Base-by-base conservation (phyloP, 2,888 invertebrate species). In the Charanyca ferruginea region DNA sequence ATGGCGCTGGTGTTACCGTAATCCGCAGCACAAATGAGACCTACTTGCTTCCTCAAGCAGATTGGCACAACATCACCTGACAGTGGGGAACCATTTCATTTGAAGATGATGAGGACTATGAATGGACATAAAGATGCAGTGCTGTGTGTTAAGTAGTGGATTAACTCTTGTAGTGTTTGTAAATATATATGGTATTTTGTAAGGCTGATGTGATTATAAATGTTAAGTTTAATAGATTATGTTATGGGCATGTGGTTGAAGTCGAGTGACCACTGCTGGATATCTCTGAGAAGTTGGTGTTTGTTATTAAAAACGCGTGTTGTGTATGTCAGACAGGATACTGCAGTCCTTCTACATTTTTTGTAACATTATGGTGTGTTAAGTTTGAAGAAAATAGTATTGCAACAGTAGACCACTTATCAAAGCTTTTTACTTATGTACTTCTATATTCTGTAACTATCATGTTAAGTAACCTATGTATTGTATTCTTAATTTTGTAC, bases 21-120 rank as follows among this genome's bases (percentile, higher is more conserved):
- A 95, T 99, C 60, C 96, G 96, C 60, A 98, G 98, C 92, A 97
- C 98, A 93, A 98, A 99, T 92, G 97, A 97, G 86, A 98, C 98
- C 0, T 98, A 97, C 91, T 96, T 97, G 83, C 96, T 98, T 75
- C 97, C 97, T 42, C 97, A 98, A 88, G 97, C 97, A 66, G 98
- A 98, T 90, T 98, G 98, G 98, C 96, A 95, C 90, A 94, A 95
- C 80, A 94, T 94, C 76, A 95, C 95, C 73, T 95, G 95, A 95
- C 95, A 95, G 94, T 95, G 95, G 95, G 94, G 95, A 1, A 93
- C 91, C 5, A 94, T 95, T 78, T 93, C 94, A 65, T 95, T 94
- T 80, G 91, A 94, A 70, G 91, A 90, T 55, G 94, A 95, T 77
- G 94, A 94, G 63, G 95, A 95, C 79, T 95, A 94, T 89, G 95